Evolutionary conservation across 2,888 invertebrate genomes (phyloP).

Genomic region (Salpingus planirostris): DNA sequence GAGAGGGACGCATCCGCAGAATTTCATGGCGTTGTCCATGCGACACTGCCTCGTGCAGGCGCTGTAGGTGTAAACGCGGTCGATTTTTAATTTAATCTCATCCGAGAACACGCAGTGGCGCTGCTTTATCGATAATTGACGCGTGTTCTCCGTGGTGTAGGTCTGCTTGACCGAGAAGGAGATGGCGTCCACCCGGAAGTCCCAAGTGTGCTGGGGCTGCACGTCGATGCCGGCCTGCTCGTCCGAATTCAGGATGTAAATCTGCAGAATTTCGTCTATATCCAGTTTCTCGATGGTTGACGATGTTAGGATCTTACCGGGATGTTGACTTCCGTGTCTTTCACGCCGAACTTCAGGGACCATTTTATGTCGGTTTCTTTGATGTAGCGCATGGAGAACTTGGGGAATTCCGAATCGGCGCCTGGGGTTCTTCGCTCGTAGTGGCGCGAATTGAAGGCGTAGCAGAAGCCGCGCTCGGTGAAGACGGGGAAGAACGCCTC

Average conservation of each 20-base stretch:
- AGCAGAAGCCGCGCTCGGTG: slow-evolving; percentile 68
- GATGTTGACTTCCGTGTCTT: slow-evolving; percentile 19
- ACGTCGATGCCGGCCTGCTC: slow-evolving; percentile 62
- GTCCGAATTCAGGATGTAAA: slow-evolving; percentile 59
- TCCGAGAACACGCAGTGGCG: slow-evolving; percentile 64
- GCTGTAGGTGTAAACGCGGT: slow-evolving; percentile 56
- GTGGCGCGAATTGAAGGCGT: slow-evolving; percentile 59
- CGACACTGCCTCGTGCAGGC: slow-evolving; percentile 68
- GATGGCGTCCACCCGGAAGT: slow-evolving; percentile 50
- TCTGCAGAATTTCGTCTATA: too few species aligned
- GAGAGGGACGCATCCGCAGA: slow-evolving; percentile 63
- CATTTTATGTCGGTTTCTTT: slow-evolving; percentile 60
- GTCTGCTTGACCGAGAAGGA: slow-evolving; percentile 67
- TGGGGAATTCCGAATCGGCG: slow-evolving; percentile 42
- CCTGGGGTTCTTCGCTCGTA: slow-evolving; percentile 42
- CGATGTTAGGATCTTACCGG: slow-evolving; percentile 29
- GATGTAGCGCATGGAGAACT: slow-evolving; percentile 47
- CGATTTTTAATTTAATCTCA: slow-evolving; percentile 51
- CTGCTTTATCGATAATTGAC: slow-evolving; percentile 58
- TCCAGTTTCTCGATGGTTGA: background rate
- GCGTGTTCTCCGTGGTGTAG: slow-evolving; percentile 65
- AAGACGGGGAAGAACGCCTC: slow-evolving; percentile 58
- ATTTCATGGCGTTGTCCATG: slow-evolving; percentile 53
- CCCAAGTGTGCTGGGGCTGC: slow-evolving; percentile 63
- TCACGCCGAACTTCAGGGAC: slow-evolving; percentile 47